phyloP scores from a whole-genome alignment of 2,797 vertebrate species.

The Phrynocephalus guinanensis region DNA sequence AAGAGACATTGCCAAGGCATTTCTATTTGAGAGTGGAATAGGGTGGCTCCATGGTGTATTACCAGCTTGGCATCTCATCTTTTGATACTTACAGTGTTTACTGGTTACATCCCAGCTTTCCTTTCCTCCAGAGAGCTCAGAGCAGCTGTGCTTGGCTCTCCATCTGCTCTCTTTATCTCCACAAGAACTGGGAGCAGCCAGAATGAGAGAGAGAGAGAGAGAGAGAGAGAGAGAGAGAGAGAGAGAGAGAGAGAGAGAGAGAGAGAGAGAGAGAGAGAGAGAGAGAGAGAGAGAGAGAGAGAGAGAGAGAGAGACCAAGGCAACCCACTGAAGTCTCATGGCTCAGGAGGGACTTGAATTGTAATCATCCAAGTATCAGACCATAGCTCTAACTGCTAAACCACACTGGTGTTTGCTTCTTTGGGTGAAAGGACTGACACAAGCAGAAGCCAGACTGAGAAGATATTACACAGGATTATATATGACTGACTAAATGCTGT shows the following conservation, averaged over 20 bases:
- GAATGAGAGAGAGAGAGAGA: background rate
- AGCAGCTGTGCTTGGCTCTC: background rate
- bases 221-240: no score
- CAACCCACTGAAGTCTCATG: background rate
- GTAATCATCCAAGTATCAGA: background rate
- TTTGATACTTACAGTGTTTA: background rate
- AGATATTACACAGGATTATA: background rate
- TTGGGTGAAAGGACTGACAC: constrained; percentile 1
- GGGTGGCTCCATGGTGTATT: background rate
- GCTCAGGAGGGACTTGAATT: background rate
- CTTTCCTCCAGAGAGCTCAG: background rate
- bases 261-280: no score
- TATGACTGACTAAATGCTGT: background rate
- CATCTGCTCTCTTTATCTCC: background rate
- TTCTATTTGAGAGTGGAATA: background rate
- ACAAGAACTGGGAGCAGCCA: background rate
- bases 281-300: no score
- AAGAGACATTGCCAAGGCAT: background rate
- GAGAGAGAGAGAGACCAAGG: background rate
- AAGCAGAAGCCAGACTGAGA: constrained; percentile 5
- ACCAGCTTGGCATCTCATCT: background rate
- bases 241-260: no score
- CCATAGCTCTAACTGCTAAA: background rate
- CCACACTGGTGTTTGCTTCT: background rate
- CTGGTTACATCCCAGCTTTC: background rate